These are phyloP conservation scores for Riparia riparia DNA, from an alignment of 2,113 vertebrate species.

Conservation along the genomic window DNA sequence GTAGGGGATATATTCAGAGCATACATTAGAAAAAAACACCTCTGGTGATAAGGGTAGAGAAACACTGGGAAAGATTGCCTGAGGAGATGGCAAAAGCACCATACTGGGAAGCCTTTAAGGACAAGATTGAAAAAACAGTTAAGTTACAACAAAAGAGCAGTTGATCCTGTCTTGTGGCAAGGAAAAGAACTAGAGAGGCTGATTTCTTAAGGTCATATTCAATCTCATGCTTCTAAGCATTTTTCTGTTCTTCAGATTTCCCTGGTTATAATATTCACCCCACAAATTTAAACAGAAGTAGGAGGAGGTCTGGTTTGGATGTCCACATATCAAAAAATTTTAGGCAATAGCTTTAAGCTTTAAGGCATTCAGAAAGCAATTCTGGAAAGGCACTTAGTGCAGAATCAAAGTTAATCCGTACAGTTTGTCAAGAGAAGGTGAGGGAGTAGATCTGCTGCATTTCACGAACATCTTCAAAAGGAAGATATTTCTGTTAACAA, in stretches of 20 bases:
- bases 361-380: background rate
- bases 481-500: constrained; percentile 8
- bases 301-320: background rate
- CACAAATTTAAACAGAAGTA: background rate
- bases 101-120: background rate
- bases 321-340: background rate
- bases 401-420: constrained; percentile 1
- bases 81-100: constrained; percentile 29
- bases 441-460: background rate
- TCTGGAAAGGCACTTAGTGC: background rate
- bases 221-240: background rate
- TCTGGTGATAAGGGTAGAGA: background rate
- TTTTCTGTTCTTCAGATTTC: background rate
- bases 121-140: constrained; percentile 18
- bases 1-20: background rate
- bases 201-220: background rate
- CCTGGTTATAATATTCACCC: background rate
- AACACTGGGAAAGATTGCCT: constrained; percentile 23
- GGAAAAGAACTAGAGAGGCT: background rate
- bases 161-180: background rate
- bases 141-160: background rate
- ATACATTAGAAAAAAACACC: background rate
- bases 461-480: background rate
- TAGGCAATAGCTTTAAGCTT: background rate
- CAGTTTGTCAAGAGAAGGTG: background rate